These are phyloP conservation scores for Trachops cirrhosus DNA, from an alignment of 2,797 vertebrate genomes.

Conservation along the genomic window DNA sequence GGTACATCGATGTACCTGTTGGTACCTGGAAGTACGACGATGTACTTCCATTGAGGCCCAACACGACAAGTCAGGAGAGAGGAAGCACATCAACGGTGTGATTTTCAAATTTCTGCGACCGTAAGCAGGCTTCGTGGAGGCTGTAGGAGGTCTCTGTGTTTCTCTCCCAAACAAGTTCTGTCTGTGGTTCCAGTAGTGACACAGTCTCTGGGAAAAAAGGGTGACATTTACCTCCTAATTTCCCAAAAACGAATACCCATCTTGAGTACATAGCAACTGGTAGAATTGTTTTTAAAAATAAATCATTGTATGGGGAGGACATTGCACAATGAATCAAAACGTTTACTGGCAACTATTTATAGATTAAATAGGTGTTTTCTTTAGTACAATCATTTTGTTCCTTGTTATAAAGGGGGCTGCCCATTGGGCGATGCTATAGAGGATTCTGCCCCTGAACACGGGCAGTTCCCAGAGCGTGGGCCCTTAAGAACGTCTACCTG, in stretches of 20 bases:
- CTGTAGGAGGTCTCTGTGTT: background rate
- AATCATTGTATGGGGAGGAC: background rate
- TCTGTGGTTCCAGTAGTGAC: background rate
- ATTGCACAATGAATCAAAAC: background rate
- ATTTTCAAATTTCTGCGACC: background rate
- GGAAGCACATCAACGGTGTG: background rate
- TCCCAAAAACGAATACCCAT: background rate
- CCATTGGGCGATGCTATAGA: background rate
- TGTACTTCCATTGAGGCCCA: too few relatives aligned
- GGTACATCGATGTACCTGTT: too few relatives aligned
- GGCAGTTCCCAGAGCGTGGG: accelerated
- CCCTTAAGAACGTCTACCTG: background rate
- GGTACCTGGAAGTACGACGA: too few relatives aligned
- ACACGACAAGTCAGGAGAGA: background rate
- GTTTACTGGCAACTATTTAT: background rate
- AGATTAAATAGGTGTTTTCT: background rate
- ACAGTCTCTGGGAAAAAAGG: background rate
- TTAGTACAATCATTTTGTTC: background rate
- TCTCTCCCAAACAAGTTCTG: background rate
- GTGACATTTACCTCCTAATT: background rate
- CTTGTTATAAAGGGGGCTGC: background rate
- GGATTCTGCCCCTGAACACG: background rate
- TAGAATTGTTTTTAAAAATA: background rate
- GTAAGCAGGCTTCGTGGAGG: background rate
- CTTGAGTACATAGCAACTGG: background rate